A percentile compares a stretch with the other conserved stretches of the same genome.
Evolutionary conservation across 1,140 invertebrate genomes (phyloP).

Genomic region (Zaprionus africanus): DNA sequence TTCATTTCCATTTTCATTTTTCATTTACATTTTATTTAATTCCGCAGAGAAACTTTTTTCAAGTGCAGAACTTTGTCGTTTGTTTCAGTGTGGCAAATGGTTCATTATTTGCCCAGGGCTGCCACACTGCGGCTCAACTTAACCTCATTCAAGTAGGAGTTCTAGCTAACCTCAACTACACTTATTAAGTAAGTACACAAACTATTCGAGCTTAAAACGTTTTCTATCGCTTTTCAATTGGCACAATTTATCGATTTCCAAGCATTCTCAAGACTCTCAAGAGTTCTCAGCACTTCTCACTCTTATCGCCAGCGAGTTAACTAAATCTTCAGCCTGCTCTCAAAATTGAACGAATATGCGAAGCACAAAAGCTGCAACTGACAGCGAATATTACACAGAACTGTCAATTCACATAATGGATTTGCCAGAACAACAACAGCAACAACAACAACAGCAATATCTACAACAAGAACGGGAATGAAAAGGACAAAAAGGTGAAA

Average conservation of each 20-base stretch:
- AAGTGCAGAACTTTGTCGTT: constrained; percentile 83
- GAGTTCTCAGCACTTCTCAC: constrained; percentile 7
- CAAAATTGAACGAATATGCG: neutral
- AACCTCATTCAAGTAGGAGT: neutral
- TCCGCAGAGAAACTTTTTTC: constrained; percentile 69
- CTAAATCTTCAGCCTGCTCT: constrained; percentile 30
- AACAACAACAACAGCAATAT: constrained; percentile 32
- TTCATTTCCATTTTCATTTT: constrained; percentile 52
- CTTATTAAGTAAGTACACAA: neutral
- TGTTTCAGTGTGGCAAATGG: constrained; percentile 78
- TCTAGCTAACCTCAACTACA: neutral
- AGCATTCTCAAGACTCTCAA: neutral
- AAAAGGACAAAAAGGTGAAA: constrained; percentile 54
- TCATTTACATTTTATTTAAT: constrained; percentile 39
- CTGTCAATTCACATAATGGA: constrained; percentile 84
- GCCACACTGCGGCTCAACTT: constrained; percentile 10
- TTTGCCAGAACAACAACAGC: constrained; percentile 67
- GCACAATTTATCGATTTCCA: neutral
- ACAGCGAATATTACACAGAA: constrained; percentile 80
- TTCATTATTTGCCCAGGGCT: constrained; percentile 33
- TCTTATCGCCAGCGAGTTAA: constrained; percentile 23
- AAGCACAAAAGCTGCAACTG: constrained; percentile 76
- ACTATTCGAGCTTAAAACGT: neutral
- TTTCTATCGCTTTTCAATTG: neutral
- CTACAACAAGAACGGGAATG: constrained; percentile 15